Percentiles rank a stretch among this genome's conserved stretches.
Evolutionary conservation across 2,888 invertebrate species (phyloP).

Genomic region (Nomada ferruginata): DNA sequence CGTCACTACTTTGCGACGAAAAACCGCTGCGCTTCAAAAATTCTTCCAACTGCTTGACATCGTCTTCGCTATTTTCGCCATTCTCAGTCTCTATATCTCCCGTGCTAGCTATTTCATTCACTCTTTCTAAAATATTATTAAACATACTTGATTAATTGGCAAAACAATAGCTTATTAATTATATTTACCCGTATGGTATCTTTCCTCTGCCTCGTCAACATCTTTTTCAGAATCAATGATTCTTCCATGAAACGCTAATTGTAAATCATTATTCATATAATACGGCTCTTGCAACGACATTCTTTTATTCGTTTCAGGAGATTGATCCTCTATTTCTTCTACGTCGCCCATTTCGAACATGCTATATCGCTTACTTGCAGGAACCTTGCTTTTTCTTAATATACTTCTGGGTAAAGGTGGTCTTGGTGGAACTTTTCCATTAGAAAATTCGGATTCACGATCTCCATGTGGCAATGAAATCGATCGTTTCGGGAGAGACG

Average conservation of each 20-base stretch:
- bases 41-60: constrained; percentile 89
- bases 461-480: constrained; percentile 86
- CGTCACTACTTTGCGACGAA: constrained; percentile 87
- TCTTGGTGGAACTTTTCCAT: constrained; percentile 87
- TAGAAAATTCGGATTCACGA: constrained; percentile 81
- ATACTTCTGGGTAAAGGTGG: constrained; percentile 91
- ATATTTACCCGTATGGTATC: constrained; percentile 74
- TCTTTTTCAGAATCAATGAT: constrained; percentile 82
- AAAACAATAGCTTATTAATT: background rate
- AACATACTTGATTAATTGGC: background rate
- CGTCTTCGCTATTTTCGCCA: constrained; percentile 86
- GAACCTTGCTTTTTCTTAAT: constrained; percentile 86
- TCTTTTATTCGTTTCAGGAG: constrained; percentile 87
- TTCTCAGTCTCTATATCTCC: constrained; percentile 72
- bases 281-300: constrained; percentile 92
- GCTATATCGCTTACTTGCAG: constrained; percentile 87
- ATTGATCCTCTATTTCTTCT: constrained; percentile 85
- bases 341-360: constrained; percentile 91
- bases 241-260: constrained; percentile 74
- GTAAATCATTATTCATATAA: constrained; percentile 85
- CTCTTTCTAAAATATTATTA: constrained; percentile 68
- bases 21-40: constrained; percentile 90
- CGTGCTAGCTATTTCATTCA: constrained; percentile 74
- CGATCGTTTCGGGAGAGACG: constrained; percentile 89
- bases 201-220: constrained; percentile 82